Base-by-base conservation (phyloP, 2,113 vertebrate species). In the Oxygymnocypris stewartii region DNA sequence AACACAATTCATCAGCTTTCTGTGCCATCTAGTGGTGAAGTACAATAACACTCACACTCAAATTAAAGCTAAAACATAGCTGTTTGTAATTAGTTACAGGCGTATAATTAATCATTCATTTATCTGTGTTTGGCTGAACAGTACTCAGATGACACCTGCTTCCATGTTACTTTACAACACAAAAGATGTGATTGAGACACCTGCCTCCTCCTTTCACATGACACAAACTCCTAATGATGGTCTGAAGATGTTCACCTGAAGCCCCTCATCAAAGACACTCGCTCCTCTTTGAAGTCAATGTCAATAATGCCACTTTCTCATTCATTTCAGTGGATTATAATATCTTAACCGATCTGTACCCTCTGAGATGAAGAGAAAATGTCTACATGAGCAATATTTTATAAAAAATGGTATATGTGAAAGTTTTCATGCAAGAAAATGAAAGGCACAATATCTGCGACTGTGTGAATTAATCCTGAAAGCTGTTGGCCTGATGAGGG, bases 21-120 rank as follows among this genome's bases (percentile, higher is more conserved):
- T 12, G 9, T 28, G 79, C n/a, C 79, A 81, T 65, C 79, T 81
- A 67, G 79, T 25, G 79, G 59, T 47, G 37, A 47, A 31, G 9
- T 25, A 16, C 5, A 67, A 59, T 31, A 81, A 81, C 28, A 28
- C 42, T 5, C 20, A 40, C 23, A 63, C 28, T 54, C 3, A 4
- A 11, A 37, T 23, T 79, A 23, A 57, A 75, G 23, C 23, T 25
- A 14, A 61, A 57, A 37, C 3, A 23, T 23, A 1, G 6, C 35
- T 37, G 11, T 8, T 14, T 25, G 31, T 49, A 12, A 49, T 49
- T 49, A 49, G 47, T 49, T 49, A 47, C 12, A 40, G 37, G 5
- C 37, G 4, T 40, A 47, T 47, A 11, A 11, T 49, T 49, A 49
- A 49, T 49, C 14, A 4, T 49, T 49, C 10, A 12, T 47, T 47